Evolutionary conservation across 2,113 vertebrate species (phyloP).

Genomic region (Ophiodon elongatus): DNA sequence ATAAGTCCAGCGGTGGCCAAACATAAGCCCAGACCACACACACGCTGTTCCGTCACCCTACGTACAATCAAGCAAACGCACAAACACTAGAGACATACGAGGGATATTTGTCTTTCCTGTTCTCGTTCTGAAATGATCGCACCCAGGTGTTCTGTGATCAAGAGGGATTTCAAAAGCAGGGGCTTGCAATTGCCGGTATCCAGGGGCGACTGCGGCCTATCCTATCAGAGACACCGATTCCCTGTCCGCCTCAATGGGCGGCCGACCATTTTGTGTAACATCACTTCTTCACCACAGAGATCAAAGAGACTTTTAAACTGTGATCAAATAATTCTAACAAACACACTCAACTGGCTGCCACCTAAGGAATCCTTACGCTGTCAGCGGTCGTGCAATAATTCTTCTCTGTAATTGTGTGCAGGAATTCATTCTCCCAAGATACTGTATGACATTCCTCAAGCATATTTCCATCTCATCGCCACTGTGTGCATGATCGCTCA

Average conservation of each 20-base stretch:
- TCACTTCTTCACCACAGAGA: slow-evolving; percentile 36
- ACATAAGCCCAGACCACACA: neutral
- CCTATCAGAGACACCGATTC: slow-evolving; percentile 32
- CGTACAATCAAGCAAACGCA: slow-evolving; percentile 9
- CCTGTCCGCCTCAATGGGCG: neutral
- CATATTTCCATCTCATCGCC: slow-evolving; percentile 65
- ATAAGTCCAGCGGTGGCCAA: neutral
- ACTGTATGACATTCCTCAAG: slow-evolving; percentile 51
- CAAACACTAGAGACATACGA: neutral
- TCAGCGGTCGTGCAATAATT: neutral
- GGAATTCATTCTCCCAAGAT: slow-evolving; percentile 48
- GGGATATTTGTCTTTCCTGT: neutral
- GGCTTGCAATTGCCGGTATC: slow-evolving; percentile 26
- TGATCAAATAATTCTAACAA: slow-evolving; percentile 46
- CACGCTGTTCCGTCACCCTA: neutral
- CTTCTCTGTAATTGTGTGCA: slow-evolving; percentile 9
- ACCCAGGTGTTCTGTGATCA: slow-evolving; percentile 56
- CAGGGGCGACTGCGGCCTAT: slow-evolving; percentile 2
- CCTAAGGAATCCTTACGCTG: slow-evolving; percentile 36
- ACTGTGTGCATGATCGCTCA: slow-evolving; percentile 41
- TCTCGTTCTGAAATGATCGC: slow-evolving; percentile 44
- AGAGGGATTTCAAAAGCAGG: slow-evolving; percentile 47
- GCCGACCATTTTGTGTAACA: slow-evolving; percentile 48
- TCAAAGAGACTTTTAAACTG: slow-evolving; percentile 51
- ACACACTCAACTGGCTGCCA: slow-evolving; percentile 34